phyloP scores from a whole-genome alignment of 2,113 vertebrate genomes.

The Neodon shergylaensis region DNA sequence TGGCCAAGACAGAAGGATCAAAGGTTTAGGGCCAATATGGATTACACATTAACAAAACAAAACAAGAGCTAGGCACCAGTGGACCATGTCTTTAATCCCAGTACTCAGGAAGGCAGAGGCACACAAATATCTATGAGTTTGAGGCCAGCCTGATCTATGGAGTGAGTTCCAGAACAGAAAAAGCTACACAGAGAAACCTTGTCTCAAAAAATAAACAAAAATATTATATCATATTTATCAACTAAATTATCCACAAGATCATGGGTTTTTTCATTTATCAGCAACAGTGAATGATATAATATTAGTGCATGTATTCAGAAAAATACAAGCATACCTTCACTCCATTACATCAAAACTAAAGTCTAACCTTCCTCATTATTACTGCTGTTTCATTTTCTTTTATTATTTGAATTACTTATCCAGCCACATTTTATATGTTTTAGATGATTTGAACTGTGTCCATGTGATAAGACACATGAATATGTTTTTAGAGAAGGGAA shows the following conservation, averaged over 20 bases:
- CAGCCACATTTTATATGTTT: not conserved
- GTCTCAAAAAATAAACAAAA: too few relatives aligned
- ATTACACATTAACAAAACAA: too few relatives aligned
- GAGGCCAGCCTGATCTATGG: too few relatives aligned
- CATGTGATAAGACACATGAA: not conserved
- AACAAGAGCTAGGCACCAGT: too few relatives aligned
- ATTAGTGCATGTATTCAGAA: not conserved
- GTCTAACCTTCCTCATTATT: not conserved
- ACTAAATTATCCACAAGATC: not conserved
- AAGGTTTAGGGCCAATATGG: too few relatives aligned
- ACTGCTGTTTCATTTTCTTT: not conserved
- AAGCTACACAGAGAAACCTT: too few relatives aligned
- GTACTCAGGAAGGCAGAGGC: too few relatives aligned
- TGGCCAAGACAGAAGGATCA: too few relatives aligned
- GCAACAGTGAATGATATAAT: not conserved
- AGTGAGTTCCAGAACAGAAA: too few relatives aligned
- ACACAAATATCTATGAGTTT: too few relatives aligned
- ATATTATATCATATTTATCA: not conserved
- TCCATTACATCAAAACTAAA: not conserved
- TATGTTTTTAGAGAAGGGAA: not conserved
- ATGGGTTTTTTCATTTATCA: not conserved
- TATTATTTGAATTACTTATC: not conserved
- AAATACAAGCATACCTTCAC: not conserved
- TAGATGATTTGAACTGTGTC: not conserved
- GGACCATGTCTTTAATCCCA: too few relatives aligned